Conservation (phyloP, 2,888 invertebrate genomes). For the Trissonchulus sp. region DNA sequence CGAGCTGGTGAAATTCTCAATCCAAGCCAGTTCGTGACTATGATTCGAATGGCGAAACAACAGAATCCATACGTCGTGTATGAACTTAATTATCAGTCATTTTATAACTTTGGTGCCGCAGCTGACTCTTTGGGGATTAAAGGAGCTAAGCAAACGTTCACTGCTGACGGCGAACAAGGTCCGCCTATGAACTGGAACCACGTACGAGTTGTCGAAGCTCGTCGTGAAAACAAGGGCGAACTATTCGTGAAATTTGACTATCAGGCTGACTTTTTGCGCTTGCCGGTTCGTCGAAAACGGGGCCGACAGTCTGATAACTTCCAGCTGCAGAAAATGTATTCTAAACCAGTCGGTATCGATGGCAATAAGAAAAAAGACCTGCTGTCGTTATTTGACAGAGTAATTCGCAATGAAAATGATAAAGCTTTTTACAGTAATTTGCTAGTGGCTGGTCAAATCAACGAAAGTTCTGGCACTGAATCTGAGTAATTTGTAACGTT, state of each 20-base stretch:
- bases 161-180: background rate
- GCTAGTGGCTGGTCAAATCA: too few relatives aligned
- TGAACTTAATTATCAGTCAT: background rate
- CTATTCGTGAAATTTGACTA: slow-evolving; percentile 15
- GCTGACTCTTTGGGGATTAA: background rate
- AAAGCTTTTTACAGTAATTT: too few relatives aligned
- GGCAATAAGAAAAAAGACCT: too few relatives aligned
- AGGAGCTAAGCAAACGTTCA: background rate
- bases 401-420: too few relatives aligned
- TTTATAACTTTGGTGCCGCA: background rate
- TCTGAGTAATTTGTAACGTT: too few relatives aligned
- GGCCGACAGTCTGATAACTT: background rate
- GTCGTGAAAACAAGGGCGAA: background rate
- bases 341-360: too few relatives aligned
- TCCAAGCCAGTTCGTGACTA: background rate
- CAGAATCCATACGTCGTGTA: background rate
- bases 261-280: background rate
- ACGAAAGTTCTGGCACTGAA: too few relatives aligned
- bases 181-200: slow-evolving; percentile 17
- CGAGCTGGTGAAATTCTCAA: background rate
- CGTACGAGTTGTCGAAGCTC: background rate
- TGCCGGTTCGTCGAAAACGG: background rate
- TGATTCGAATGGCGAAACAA: slow-evolving; percentile 6
- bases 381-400: too few relatives aligned
- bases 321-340: too few relatives aligned